Conservation (phyloP, 2,888 invertebrate genomes). For the Noctua fimbriata region DNA sequence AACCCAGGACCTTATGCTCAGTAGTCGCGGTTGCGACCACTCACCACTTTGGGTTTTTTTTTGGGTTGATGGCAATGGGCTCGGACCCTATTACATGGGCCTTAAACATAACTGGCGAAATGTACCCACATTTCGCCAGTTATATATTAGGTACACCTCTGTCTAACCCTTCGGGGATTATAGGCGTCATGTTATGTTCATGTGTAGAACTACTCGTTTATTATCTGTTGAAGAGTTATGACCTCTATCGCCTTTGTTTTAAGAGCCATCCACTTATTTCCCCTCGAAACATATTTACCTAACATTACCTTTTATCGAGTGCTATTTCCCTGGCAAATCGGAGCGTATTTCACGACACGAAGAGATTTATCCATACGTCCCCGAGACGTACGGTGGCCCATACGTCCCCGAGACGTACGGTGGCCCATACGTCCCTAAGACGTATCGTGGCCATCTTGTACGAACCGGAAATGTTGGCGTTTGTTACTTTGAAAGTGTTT, state of each 20-base stretch:
- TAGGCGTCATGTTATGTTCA: no score
- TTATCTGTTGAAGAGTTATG: neutral
- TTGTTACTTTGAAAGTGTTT: neutral
- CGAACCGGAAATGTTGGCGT: neutral
- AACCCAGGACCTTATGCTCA: no score
- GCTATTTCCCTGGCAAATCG: slow-evolving; percentile 41
- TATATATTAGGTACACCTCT: no score
- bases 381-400: slow-evolving; percentile 5
- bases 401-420: slow-evolving; percentile 13
- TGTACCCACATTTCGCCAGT: no score
- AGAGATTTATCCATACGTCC: slow-evolving; percentile 34
- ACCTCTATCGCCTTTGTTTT: neutral
- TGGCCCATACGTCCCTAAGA: neutral
- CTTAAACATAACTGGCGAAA: no score
- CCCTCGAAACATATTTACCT: slow-evolving; percentile 16
- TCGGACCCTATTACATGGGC: no score
- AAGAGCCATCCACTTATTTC: neutral
- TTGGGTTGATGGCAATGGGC: no score
- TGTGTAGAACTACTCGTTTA: neutral
- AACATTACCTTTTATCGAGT: slow-evolving; percentile 28
- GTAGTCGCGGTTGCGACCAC: no score
- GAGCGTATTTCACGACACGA: slow-evolving; percentile 8
- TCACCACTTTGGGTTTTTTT: no score
- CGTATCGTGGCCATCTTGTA: slow-evolving; percentile 24
- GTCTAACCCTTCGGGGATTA: no score